phyloP scores from a whole-genome alignment of 1,140 invertebrate species.

The Bombus breviceps region DNA sequence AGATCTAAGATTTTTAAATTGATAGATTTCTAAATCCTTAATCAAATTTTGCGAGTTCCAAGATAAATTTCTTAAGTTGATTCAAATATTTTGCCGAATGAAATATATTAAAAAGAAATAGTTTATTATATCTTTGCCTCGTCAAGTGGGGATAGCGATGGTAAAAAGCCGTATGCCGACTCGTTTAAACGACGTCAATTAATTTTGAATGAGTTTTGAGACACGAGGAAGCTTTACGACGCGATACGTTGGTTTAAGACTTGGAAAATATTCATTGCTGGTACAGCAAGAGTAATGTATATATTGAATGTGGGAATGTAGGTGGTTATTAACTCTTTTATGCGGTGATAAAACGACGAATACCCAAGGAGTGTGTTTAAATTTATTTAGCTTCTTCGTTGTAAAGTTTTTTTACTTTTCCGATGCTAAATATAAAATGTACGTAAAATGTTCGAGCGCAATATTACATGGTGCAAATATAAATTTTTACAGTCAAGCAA shows the following conservation, averaged over 20 bases:
- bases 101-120: no score
- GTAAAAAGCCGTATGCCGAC: background rate
- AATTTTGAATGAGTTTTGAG: background rate
- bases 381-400: background rate
- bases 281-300: no score
- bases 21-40: no score
- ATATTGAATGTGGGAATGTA: background rate
- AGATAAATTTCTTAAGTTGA: no score
- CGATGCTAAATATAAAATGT: no score
- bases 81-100: no score
- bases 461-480: no score
- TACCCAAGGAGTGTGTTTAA: background rate
- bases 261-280: background rate
- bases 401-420: background rate
- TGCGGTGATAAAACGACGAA: background rate
- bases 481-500: no score
- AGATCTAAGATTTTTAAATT: background rate
- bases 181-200: background rate
- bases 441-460: no score
- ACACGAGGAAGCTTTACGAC: background rate
- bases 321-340: background rate
- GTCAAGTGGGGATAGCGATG: background rate
- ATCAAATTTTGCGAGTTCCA: no score
- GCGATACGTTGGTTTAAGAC: no score
- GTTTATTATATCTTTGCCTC: background rate